A percentile compares a stretch with the other conserved stretches of the same genome.
phyloP scores from a whole-genome alignment of 2,113 vertebrate species.

The Oxyruncus cristatus region DNA sequence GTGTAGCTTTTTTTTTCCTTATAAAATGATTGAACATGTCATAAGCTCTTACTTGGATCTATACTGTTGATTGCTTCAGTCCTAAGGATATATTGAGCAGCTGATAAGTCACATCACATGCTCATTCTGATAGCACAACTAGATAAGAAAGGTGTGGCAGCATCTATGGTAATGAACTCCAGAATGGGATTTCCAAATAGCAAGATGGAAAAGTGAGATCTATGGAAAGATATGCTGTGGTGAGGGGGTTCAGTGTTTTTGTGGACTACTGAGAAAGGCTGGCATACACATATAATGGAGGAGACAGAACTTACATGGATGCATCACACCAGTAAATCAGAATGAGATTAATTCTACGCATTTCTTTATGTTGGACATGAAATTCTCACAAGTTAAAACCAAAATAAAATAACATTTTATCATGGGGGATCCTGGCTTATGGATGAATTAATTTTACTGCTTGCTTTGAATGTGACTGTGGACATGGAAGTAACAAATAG shows the following conservation, averaged over 20 bases:
- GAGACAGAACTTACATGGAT: not conserved
- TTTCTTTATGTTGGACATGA: not conserved
- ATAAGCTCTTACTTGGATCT: not conserved
- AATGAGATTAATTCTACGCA: not conserved
- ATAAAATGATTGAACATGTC: not conserved
- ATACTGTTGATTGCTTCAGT: not conserved
- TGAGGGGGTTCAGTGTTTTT: not conserved
- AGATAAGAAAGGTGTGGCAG: not conserved
- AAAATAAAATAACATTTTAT: not conserved
- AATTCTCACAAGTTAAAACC: not conserved
- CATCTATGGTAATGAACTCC: not conserved
- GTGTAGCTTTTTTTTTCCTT: not conserved
- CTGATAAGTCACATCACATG: not conserved
- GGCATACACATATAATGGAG: not conserved
- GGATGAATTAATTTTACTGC: not conserved
- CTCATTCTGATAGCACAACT: not conserved
- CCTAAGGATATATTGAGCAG: not conserved
- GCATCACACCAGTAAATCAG: not conserved
- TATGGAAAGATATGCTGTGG: not conserved
- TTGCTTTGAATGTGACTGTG: not conserved
- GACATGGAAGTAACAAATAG: not conserved
- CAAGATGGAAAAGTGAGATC: not conserved
- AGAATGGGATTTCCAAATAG: not conserved
- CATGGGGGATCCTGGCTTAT: not conserved
- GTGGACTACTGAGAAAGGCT: not conserved